A percentile compares a stretch with the other conserved stretches of the same genome.
Conservation (phyloP, 1,140 invertebrate species). For the Aphelenchoides besseyi region DNA sequence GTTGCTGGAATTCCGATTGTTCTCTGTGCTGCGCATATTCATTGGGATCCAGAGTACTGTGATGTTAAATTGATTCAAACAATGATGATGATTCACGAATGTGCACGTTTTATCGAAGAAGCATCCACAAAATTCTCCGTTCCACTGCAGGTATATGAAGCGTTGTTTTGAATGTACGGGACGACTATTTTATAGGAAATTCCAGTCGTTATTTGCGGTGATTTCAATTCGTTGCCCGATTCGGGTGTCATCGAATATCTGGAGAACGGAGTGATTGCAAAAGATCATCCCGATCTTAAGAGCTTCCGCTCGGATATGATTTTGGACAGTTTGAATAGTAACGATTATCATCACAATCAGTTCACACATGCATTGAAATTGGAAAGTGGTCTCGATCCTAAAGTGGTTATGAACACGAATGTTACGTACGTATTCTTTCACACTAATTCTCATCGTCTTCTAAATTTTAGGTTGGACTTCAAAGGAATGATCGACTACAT, state of each 20-base stretch:
- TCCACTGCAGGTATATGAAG: conserved; percentile 57
- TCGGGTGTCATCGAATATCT: conserved; percentile 96
- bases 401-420: conserved; percentile 95
- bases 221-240: conserved; percentile 96
- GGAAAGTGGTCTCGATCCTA: conserved; percentile 84
- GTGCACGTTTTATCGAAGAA: conserved; percentile 63
- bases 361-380: conserved; percentile 84
- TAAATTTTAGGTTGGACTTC: conserved; percentile 82
- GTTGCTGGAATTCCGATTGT: conserved; percentile 75
- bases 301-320: conserved; percentile 83
- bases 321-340: conserved; percentile 68
- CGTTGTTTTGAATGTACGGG: background rate
- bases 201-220: conserved; percentile 90
- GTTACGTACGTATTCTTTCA: conserved; percentile 77
- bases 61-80: conserved; percentile 99
- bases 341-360: conserved; percentile 37
- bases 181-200: conserved; percentile 69
- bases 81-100: conserved; percentile 95
- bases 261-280: conserved; percentile 78
- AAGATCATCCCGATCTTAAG: conserved; percentile 92
- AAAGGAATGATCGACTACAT: conserved; percentile 99
- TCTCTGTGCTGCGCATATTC: conserved; percentile 96
- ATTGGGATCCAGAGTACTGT: conserved; percentile 99
- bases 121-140: conserved; percentile 27
- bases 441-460: conserved; percentile 28